These are phyloP conservation scores for Zophobas morio DNA, from an alignment of 1,140 invertebrate genomes.

Conservation along the genomic window DNA sequence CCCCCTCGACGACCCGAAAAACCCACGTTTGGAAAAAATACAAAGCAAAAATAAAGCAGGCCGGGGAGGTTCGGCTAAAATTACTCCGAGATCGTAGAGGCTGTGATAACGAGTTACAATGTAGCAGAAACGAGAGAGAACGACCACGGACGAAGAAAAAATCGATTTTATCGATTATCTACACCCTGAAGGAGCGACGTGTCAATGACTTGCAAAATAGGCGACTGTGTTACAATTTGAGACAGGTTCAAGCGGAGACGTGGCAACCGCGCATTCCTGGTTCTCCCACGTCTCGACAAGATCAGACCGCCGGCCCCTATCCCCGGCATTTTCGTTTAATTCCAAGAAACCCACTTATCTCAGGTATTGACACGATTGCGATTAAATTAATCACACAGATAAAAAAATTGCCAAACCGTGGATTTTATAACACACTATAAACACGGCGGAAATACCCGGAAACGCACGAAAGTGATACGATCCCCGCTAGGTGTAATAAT, in stretches of 20 bases:
- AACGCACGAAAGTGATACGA: slow-evolving; percentile 1
- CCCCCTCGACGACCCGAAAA: neutral
- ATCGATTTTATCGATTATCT: slow-evolving; percentile 23
- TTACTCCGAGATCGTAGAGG: too few relatives aligned
- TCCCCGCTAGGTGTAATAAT: neutral
- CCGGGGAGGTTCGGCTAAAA: neutral
- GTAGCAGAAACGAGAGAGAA: too few relatives aligned
- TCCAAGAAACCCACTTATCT: too few relatives aligned
- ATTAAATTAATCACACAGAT: too few relatives aligned
- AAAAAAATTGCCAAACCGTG: too few relatives aligned
- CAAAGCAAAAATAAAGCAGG: slow-evolving; percentile 1
- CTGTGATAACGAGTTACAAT: too few relatives aligned
- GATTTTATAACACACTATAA: neutral
- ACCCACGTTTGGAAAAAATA: neutral
- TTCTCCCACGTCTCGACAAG: neutral
- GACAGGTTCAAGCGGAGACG: slow-evolving; percentile 8
- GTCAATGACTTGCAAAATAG: slow-evolving; percentile 48
- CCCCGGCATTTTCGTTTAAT: neutral
- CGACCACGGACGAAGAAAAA: neutral
- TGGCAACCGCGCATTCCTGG: slow-evolving; percentile 7
- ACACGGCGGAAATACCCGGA: neutral
- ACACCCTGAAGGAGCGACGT: slow-evolving; percentile 16
- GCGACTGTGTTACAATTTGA: slow-evolving; percentile 45
- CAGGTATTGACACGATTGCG: too few relatives aligned
- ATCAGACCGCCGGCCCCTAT: neutral